A percentile compares a stretch with the other conserved stretches of the same genome.
Conservation (phyloP, 53 echinoderm and acorn worm species). For the Temnopleurus reevesii region DNA sequence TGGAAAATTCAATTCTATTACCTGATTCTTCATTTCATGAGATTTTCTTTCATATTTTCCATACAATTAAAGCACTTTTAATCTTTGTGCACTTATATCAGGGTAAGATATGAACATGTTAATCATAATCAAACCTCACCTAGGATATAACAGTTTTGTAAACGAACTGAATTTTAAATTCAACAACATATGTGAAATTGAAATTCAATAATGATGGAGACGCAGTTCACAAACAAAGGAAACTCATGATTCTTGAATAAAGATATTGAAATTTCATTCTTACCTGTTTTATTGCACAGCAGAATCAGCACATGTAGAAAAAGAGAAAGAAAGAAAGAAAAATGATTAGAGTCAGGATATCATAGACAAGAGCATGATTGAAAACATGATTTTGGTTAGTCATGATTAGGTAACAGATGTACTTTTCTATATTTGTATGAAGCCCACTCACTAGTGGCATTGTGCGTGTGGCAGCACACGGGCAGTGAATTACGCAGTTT, state of each 20-base stretch:
- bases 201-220: too few relatives aligned
- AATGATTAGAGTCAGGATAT: not conserved
- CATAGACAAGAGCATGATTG: not conserved
- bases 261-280: not conserved
- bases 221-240: not conserved
- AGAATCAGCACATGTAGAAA: constrained; percentile 39
- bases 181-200: too few relatives aligned
- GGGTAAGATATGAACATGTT: not conserved
- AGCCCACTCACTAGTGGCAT: not conserved
- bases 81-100: not conserved
- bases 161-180: not conserved
- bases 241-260: not conserved
- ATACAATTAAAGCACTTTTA: too few relatives aligned
- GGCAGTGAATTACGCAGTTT: not conserved
- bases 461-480: not conserved
- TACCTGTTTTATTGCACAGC: not conserved
- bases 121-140: not conserved
- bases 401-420: constrained; percentile 34
- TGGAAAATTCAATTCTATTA: too few relatives aligned
- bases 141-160: not conserved
- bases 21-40: too few relatives aligned
- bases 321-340: constrained; percentile 7
- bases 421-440: not conserved
- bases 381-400: constrained; percentile 16
- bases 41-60: too few relatives aligned